Base-by-base conservation (phyloP, 1,140 invertebrate species). In the Yoshiicerus persimilis region DNA sequence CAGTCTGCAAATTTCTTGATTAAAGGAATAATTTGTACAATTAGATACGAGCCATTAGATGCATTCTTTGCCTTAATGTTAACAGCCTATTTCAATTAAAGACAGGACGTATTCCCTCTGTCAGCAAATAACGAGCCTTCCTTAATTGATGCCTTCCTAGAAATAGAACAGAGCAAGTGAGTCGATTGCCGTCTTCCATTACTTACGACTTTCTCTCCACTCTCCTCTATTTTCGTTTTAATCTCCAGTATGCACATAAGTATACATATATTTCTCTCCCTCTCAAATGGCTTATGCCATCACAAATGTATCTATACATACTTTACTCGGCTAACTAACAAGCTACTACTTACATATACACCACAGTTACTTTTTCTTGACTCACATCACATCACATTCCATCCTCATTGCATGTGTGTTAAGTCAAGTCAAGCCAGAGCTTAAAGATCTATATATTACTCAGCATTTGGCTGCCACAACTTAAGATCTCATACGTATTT, bases 11-110 rank as follows among this genome's bases (percentile, higher is more conserved):
- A 80, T 86, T 88, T 88, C 88, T 88, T 88, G 88, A 88, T 88
- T 88, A 86, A 86, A 87, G 88, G 85, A 88, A 88, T 87, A 88
- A 88, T 88, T 88, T 88, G 85, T 88, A 86, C 39, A 88, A 88
- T 88, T 88, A 88, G 70, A 62, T 87, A 86, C 88, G 88, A 88
- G 38, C 85, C 88, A 88, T 88, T 88, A 88, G 88, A 62, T 62
- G 32, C 88, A 88, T 88, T 88, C 88, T 88, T 88, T 86, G 41
- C 85, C 75, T 47, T 88, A 88, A 88, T 88, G 88, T 87, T 87
- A 88, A 86, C 88, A 88, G 85, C 36, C 88, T 62, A 86, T 88
- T 88, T 87, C 84, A 88, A 88, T 86, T 88, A 86, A 56, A 56
- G 32, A 75, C 38, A 80, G 47, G 36, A 88, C 77, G 32, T 86